These are phyloP conservation scores for Sciurus niger DNA, from an alignment of 2,113 vertebrate species.

Conservation along the genomic window DNA sequence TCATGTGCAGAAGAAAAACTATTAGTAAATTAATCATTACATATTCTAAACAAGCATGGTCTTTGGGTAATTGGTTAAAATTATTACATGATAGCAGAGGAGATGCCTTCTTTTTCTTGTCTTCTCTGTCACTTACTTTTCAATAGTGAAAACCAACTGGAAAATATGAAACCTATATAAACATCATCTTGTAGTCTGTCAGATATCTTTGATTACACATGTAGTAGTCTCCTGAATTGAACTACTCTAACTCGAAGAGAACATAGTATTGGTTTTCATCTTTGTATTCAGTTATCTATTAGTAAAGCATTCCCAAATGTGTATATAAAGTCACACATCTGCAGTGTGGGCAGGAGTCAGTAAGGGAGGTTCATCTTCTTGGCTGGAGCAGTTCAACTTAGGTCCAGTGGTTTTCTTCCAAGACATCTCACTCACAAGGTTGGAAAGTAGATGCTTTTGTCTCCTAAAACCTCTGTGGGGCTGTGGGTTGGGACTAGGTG, in stretches of 20 bases:
- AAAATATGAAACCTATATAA: background rate
- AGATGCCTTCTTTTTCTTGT: background rate
- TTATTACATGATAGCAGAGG: conserved; percentile 36
- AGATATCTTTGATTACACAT: background rate
- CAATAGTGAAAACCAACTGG: background rate
- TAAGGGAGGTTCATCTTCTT: background rate
- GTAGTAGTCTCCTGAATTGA: conserved; percentile 7
- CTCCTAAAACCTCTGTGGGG: background rate
- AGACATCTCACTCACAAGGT: background rate
- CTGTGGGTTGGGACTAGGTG: rapidly evolving
- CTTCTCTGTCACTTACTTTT: conserved; percentile 7
- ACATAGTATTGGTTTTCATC: background rate
- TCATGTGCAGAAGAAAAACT: conserved; percentile 84
- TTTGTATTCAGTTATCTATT: background rate
- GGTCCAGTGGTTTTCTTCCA: background rate
- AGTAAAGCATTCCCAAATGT: background rate
- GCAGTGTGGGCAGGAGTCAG: background rate
- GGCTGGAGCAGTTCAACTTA: background rate
- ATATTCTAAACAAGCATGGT: conserved; percentile 58
- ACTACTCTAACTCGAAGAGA: background rate
- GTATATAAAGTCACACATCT: background rate
- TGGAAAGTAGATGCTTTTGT: background rate
- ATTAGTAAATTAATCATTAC: conserved; percentile 86
- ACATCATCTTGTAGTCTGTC: background rate
- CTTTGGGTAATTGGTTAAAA: conserved; percentile 46